Base-by-base conservation (phyloP, 2,113 vertebrate genomes). In the Otocyon megalotis region DNA sequence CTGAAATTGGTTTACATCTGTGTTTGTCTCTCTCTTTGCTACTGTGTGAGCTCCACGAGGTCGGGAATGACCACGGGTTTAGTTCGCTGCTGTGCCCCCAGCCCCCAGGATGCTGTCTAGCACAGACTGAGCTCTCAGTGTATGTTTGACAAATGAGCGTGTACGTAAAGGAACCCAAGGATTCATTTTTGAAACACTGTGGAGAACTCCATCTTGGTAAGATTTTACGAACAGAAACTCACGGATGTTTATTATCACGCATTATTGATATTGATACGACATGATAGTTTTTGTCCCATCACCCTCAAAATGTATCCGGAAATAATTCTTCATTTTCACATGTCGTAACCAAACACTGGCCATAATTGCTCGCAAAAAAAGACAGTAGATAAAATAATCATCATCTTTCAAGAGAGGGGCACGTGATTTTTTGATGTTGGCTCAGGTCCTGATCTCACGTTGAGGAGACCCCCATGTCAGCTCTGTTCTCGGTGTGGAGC, bases 291-390 rank as follows among this genome's bases (percentile, higher is more conserved):
- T 79, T 90, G 2, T 82, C 92, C 81, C 32, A 26, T 71, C 24
- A 50, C 72, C 2, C 13, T 65, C 85, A 94, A 94, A 63, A 93
- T 82, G 87, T 8, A 97, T 80, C 93, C 35, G 65, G 96, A 97
- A 98, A 30, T 69, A 89, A 91, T 94, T 81, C 35, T 94, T 65
- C 30, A 13, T 85, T 87, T 95, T 85, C 60, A 93, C 85, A 63
- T 76, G 74, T n/a, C 89, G 17, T 54, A 94, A 96, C 74, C 9
- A 50, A 67, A 87, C 2, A 26, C 67, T 50, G 90, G 4, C 3
- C 67, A 96, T 88, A 86, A 96, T 93, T 43, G 91, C 95, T 87
- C 15, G 2, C 35, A 85, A n/a, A 71, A 71, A 24, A 16, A 16
- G 10, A 92, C 4, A 72, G 86, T 15, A 28, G 82, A 63, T 26